Evolutionary conservation across 1,140 invertebrate species (phyloP).

Genomic region (Drosophila pseudoananassae): DNA sequence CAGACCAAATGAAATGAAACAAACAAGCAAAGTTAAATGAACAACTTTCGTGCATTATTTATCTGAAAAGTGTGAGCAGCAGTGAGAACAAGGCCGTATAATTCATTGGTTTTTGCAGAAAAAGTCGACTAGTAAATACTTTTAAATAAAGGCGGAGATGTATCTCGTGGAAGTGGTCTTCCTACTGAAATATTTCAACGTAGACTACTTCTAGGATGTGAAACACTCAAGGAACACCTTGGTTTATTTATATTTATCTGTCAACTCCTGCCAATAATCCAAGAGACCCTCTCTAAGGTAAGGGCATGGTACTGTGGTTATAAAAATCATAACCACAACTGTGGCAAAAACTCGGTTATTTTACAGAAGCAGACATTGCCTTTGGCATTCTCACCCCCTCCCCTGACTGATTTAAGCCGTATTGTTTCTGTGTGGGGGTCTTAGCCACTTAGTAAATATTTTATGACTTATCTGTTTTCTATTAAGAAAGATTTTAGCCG

Average conservation of each 20-base stretch:
- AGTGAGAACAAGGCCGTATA: slow-evolving; percentile 31
- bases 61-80: slow-evolving; percentile 62
- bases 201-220: too few species aligned
- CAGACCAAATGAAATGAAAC: slow-evolving; percentile 68
- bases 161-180: neutral
- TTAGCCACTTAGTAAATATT: slow-evolving; percentile 72
- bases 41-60: slow-evolving; percentile 82
- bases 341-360: slow-evolving; percentile 36
- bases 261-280: neutral
- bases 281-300: neutral
- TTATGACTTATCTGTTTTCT: slow-evolving; percentile 81
- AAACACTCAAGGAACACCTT: too few species aligned
- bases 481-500: slow-evolving; percentile 74
- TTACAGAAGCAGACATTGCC: slow-evolving; percentile 46
- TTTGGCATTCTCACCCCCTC: slow-evolving; percentile 28
- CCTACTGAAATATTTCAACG: too few species aligned
- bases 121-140: slow-evolving; percentile 21
- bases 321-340: slow-evolving; percentile 68
- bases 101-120: neutral
- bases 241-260: neutral
- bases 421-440: slow-evolving; percentile 11
- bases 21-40: slow-evolving; percentile 81
- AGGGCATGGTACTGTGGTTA: slow-evolving; percentile 43
- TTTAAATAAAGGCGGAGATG: neutral
- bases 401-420: slow-evolving; percentile 54